Evolutionary conservation across 37 sponge, comb jelly and placozoan genomes (phyloP).

Genomic region (Chondrosia reniformis): DNA sequence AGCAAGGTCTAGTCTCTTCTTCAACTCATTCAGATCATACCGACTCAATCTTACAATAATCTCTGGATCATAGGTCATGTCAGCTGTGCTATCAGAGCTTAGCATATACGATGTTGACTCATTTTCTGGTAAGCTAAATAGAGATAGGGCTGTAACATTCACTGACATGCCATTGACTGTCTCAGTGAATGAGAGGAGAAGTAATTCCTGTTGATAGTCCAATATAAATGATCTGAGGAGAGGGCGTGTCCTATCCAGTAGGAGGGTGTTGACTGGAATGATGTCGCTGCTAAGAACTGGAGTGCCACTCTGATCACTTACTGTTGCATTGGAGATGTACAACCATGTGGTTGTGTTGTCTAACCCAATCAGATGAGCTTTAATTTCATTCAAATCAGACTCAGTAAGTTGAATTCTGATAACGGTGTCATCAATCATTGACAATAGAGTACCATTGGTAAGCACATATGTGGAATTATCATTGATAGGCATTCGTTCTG

Average conservation of each 20-base stretch:
- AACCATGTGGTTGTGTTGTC: slow-evolving; percentile 65
- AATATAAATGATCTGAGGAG: slow-evolving; percentile 62
- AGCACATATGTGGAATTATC: slow-evolving; percentile 35
- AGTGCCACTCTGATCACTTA: slow-evolving; percentile 58
- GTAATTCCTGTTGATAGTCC: slow-evolving; percentile 52
- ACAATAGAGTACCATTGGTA: slow-evolving; percentile 36
- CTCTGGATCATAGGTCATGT: slow-evolving; percentile 27
- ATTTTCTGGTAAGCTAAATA: slow-evolving; percentile 47
- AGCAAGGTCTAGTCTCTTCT: slow-evolving; percentile 48
- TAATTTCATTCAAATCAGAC: slow-evolving; percentile 76
- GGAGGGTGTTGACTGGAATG: slow-evolving; percentile 38
- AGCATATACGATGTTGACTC: slow-evolving; percentile 29
- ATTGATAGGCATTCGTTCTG: slow-evolving; percentile 1
- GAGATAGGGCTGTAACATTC: slow-evolving; percentile 71
- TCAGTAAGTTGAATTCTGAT: slow-evolving; percentile 45
- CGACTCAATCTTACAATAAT: slow-evolving; percentile 40
- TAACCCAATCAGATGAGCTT: slow-evolving; percentile 63
- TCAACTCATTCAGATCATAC: slow-evolving; percentile 70
- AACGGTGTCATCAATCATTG: slow-evolving; percentile 34
- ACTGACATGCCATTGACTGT: slow-evolving; percentile 68
- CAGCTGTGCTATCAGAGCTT: slow-evolving; percentile 26
- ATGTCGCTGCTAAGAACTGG: slow-evolving; percentile 22
- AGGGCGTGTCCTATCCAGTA: slow-evolving; percentile 52
- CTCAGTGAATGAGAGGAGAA: slow-evolving; percentile 74
- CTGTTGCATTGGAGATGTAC: slow-evolving; percentile 25